These are phyloP conservation scores for Caradrina kadenii DNA, from an alignment of 2,888 invertebrate genomes.

Conservation along the genomic window DNA sequence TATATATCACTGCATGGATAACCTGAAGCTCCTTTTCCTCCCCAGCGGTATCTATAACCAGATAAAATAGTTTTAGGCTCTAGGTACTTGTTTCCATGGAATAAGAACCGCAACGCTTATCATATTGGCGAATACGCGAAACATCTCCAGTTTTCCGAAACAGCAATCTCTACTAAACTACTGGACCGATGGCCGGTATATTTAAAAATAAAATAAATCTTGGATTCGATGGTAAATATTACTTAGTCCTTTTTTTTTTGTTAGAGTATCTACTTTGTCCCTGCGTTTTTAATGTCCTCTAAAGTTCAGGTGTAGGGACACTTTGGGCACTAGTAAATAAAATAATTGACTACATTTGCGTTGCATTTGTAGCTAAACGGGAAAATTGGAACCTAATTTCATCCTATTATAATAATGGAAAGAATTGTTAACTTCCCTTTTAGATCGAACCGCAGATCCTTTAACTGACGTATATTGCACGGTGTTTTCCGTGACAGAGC, in stretches of 20 bases:
- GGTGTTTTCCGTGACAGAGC: conserved; percentile 30
- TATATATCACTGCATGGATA: conserved; percentile 96
- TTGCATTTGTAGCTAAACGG: neutral
- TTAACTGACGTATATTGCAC: conserved; percentile 2
- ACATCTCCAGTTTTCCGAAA: neutral
- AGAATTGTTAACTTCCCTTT: neutral
- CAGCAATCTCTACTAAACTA: too few species aligned
- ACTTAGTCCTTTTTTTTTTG: too few species aligned
- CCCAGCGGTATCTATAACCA: conserved; percentile 93
- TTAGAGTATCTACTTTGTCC: too few species aligned
- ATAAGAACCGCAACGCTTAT: neutral
- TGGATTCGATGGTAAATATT: too few species aligned
- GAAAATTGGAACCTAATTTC: neutral
- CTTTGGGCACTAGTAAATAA: too few species aligned
- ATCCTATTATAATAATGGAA: conserved; percentile 4
- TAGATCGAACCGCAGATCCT: neutral
- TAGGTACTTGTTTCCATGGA: neutral
- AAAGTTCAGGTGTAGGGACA: too few species aligned
- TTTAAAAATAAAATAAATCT: too few species aligned
- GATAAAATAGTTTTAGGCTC: neutral
- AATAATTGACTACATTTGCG: neutral
- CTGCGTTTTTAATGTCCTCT: too few species aligned
- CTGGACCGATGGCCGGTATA: too few species aligned
- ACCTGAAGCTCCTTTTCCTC: conserved; percentile 95
- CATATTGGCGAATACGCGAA: neutral